A percentile compares a stretch with the other conserved stretches of the same genome.
Conservation (phyloP, 2,888 invertebrate species). For the Plebejus argus region DNA sequence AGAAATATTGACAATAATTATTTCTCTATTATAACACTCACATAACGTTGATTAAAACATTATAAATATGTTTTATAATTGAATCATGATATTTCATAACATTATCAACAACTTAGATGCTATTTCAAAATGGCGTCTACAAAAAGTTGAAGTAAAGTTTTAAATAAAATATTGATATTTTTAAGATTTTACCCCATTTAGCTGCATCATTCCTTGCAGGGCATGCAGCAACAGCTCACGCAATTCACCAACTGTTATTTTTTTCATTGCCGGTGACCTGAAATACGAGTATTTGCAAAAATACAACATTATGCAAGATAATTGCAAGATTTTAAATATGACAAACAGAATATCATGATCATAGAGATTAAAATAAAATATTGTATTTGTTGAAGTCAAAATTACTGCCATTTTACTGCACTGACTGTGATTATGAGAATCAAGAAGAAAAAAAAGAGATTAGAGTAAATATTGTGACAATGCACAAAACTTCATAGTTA, state of each 20-base stretch:
- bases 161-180: background rate
- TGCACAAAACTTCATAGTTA: no score
- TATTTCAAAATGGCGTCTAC: background rate
- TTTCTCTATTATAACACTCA: background rate
- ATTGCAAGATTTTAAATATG: background rate
- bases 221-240: constrained; percentile 90
- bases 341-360: background rate
- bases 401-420: background rate
- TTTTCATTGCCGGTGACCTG: constrained; percentile 86
- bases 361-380: background rate
- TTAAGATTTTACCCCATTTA: constrained; percentile 84
- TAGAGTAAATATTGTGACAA: background rate
- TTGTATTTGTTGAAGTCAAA: background rate
- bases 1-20: background rate
- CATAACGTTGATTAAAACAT: background rate
- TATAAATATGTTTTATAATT: background rate
- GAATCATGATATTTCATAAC: background rate
- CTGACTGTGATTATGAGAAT: background rate
- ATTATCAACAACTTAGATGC: background rate
- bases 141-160: background rate
- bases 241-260: constrained; percentile 86
- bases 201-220: constrained; percentile 88
- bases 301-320: constrained; percentile 17
- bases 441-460: no score
- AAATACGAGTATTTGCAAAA: constrained; percentile 46